Conservation (phyloP, 2,113 vertebrate genomes). For the Meleagris gallopavo region DNA sequence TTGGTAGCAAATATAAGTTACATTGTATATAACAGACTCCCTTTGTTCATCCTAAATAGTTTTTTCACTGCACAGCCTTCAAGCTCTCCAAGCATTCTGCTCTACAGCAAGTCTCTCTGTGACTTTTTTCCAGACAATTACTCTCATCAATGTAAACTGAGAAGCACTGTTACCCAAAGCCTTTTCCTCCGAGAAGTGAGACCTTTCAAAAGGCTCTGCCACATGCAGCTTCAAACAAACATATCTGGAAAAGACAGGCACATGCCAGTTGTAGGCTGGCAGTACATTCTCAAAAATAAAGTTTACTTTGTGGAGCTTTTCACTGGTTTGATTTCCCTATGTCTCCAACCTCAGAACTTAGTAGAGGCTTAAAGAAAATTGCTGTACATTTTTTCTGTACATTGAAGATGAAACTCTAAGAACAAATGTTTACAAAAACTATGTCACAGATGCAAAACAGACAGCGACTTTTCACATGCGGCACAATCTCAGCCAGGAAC, state of each 20-base stretch:
- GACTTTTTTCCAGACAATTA: neutral
- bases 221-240: neutral
- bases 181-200: neutral
- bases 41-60: neutral
- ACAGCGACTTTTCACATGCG: neutral
- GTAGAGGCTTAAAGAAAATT: neutral
- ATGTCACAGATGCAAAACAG: neutral
- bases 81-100: neutral
- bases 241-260: neutral
- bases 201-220: neutral
- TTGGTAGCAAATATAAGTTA: neutral
- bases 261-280: neutral
- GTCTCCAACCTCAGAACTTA: neutral
- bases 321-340: neutral
- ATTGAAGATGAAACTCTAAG: neutral
- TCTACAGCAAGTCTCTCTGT: neutral
- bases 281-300: neutral
- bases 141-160: neutral
- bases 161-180: neutral
- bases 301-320: neutral
- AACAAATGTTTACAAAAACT: neutral
- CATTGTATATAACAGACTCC: neutral
- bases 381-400: neutral
- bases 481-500: neutral
- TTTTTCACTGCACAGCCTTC: neutral